Conservation (phyloP, 2,888 invertebrate species). For the Gastrophysa polygoni region DNA sequence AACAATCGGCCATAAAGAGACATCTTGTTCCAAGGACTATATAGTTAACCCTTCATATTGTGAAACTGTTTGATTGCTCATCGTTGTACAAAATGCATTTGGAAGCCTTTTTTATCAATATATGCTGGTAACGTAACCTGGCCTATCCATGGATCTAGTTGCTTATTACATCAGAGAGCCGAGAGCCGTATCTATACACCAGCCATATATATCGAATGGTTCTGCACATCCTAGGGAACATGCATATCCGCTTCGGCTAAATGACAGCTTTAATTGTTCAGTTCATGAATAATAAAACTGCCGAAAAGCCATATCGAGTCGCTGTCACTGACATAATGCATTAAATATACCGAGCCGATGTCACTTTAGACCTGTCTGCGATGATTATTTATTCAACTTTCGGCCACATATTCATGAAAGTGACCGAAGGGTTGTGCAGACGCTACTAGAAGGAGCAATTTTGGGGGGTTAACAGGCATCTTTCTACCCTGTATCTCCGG, state of each 20-base stretch:
- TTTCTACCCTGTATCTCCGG: no score
- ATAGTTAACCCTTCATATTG: no score
- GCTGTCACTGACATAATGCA: slow-evolving; percentile 37
- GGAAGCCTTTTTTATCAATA: no score
- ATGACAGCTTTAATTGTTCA: slow-evolving; percentile 43
- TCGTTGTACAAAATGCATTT: no score
- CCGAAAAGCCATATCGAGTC: slow-evolving; percentile 38
- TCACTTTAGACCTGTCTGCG: not conserved
- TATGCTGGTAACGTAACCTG: no score
- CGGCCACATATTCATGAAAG: not conserved
- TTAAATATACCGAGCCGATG: slow-evolving; percentile 29
- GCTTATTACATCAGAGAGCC: not conserved
- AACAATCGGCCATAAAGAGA: no score
- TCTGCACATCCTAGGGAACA: slow-evolving; percentile 41
- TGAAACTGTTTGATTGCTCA: no score
- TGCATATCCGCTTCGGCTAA: slow-evolving; percentile 40
- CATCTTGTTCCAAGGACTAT: no score
- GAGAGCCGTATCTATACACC: slow-evolving; percentile 14
- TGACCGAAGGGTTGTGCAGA: not conserved
- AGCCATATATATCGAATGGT: slow-evolving; percentile 35
- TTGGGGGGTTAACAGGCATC: no score
- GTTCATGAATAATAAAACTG: slow-evolving; percentile 43
- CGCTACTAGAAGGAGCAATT: not conserved
- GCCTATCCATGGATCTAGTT: no score
- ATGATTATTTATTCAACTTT: not conserved